Evolutionary conservation across 2,888 invertebrate genomes (phyloP).

Genomic region (Pyrrhia umbra): DNA sequence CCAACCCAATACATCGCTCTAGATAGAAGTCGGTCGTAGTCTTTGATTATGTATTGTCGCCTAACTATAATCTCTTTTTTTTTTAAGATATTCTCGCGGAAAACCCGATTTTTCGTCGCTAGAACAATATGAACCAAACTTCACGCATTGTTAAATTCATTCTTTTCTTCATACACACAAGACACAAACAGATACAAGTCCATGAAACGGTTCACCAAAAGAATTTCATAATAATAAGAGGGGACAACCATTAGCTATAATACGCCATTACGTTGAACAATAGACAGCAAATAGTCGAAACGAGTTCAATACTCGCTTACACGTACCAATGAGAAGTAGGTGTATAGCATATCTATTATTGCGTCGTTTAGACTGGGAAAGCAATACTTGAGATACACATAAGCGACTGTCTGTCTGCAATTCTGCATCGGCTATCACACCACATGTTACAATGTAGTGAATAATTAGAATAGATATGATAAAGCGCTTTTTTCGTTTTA

Average conservation of each 20-base stretch:
- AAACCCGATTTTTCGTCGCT: no score
- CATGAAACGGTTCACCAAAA: slow-evolving; percentile 7
- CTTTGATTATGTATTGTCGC: no score
- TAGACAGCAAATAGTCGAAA: slow-evolving; percentile 23
- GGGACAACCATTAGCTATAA: slow-evolving; percentile 8
- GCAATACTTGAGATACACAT: slow-evolving; percentile 44
- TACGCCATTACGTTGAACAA: slow-evolving; percentile 33
- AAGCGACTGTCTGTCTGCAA: slow-evolving; percentile 52
- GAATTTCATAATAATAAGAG: slow-evolving; percentile 11
- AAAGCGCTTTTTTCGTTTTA: not conserved
- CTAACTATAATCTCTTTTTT: no score
- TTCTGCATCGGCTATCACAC: slow-evolving; percentile 37
- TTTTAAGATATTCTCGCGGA: no score
- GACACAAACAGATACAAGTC: no score
- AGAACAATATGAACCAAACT: no score
- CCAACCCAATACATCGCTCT: no score
- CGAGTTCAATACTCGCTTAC: slow-evolving; percentile 44
- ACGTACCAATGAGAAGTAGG: slow-evolving; percentile 28
- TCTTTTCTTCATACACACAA: no score
- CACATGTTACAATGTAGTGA: slow-evolving; percentile 22
- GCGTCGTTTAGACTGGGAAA: slow-evolving; percentile 27
- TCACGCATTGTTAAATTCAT: no score
- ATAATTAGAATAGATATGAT: slow-evolving; percentile 17
- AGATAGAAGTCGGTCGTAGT: no score
- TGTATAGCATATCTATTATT: slow-evolving; percentile 40